A percentile compares a stretch with the other conserved stretches of the same genome.
These are phyloP conservation scores for Panthera leo DNA, from an alignment of 2,113 vertebrate species.

Conservation along the genomic window DNA sequence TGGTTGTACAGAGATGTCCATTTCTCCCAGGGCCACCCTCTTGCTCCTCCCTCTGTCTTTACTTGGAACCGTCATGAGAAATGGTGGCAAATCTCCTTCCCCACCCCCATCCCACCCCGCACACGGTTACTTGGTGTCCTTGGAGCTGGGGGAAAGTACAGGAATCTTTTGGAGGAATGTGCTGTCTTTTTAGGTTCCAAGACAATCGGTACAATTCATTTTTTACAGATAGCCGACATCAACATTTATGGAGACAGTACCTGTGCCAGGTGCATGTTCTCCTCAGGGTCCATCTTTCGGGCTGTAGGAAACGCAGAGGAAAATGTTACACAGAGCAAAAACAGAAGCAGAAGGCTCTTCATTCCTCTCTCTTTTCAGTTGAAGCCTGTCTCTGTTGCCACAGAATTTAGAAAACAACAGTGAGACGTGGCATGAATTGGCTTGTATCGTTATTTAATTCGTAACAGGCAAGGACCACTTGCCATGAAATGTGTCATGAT, in stretches of 20 bases:
- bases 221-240: background rate
- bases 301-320: slow-evolving; percentile 59
- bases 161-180: background rate
- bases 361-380: slow-evolving; percentile 60
- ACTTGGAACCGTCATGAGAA: background rate
- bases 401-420: slow-evolving; percentile 50
- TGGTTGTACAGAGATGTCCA: background rate
- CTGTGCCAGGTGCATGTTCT: slow-evolving; percentile 76
- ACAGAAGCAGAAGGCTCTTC: slow-evolving; percentile 67
- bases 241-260: slow-evolving; percentile 72
- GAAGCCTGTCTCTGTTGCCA: slow-evolving; percentile 34
- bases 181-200: background rate
- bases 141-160: background rate
- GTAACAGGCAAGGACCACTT: slow-evolving; percentile 50
- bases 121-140: background rate
- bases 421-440: slow-evolving; percentile 77
- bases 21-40: background rate
- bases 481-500: slow-evolving; percentile 55
- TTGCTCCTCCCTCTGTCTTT: background rate
- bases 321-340: slow-evolving; percentile 33
- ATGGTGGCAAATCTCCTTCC: background rate
- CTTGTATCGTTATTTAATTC: slow-evolving; percentile 71
- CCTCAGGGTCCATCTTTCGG: slow-evolving; percentile 45
- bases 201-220: background rate
- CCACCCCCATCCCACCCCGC: no score